These are phyloP conservation scores for Tetramorium parvispinum DNA, from an alignment of 1,140 invertebrate genomes.

Conservation along the genomic window DNA sequence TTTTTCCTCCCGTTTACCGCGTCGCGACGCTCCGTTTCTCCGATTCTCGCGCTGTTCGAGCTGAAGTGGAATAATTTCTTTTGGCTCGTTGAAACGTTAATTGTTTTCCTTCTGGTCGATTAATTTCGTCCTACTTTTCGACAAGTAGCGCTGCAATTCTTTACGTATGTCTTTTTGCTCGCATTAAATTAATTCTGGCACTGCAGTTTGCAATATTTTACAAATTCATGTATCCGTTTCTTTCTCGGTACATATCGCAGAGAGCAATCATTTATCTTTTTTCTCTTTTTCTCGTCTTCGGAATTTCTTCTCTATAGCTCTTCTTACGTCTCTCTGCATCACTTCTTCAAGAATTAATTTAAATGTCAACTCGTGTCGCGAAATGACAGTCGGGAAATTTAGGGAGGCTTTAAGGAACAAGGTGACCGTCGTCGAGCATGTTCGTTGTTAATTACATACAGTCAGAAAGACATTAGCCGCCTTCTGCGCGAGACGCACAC, in stretches of 20 bases:
- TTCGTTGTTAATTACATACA: slow-evolving; percentile 68
- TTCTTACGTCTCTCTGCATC: not conserved
- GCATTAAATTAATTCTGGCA: not conserved
- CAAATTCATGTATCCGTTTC: not conserved
- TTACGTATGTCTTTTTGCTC: not conserved
- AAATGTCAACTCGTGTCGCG: not conserved
- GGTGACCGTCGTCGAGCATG: slow-evolving; percentile 1
- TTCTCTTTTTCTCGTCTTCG: not conserved
- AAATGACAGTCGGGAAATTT: not conserved
- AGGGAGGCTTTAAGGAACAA: slow-evolving; percentile 10
- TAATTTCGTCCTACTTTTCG: slow-evolving; percentile 37
- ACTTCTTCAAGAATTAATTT: slow-evolving; percentile 37
- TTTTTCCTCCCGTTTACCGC: not conserved
- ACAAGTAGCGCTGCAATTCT: not conserved
- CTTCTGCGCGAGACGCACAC: slow-evolving; percentile 53
- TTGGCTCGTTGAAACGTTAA: slow-evolving; percentile 47
- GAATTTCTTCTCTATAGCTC: not conserved
- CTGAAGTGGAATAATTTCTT: slow-evolving; percentile 38
- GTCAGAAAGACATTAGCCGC: slow-evolving; percentile 68
- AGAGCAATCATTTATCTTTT: not conserved
- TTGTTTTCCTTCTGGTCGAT: slow-evolving; percentile 44
- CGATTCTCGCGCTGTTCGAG: slow-evolving; percentile 6
- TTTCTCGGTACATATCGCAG: not conserved
- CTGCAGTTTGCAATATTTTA: not conserved
- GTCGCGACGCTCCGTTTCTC: not conserved